Evolutionary conservation across 2,888 invertebrate species (phyloP).

Genomic region (Meliscaeva auricollis): DNA sequence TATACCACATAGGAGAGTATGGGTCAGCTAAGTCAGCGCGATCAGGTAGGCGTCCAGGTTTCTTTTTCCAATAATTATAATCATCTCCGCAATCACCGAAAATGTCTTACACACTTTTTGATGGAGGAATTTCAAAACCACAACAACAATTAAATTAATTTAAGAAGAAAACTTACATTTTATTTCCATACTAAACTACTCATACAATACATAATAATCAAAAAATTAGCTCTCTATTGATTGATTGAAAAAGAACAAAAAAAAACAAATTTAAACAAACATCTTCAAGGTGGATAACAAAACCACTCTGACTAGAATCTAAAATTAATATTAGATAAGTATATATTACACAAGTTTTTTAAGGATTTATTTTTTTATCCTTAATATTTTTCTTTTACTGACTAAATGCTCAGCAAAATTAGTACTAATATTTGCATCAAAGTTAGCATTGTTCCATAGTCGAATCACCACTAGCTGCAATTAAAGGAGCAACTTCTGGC

Average conservation of each 20-base stretch:
- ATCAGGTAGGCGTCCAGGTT: no score
- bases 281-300: neutral
- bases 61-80: no score
- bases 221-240: conserved; percentile 50
- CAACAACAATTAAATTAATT: neutral
- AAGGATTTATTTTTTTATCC: conserved; percentile 6
- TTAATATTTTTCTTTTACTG: conserved; percentile 16
- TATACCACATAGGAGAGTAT: no score
- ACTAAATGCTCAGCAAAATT: conserved; percentile 36
- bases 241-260: conserved; percentile 45
- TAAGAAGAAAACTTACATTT: conserved; percentile 54
- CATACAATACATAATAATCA: conserved; percentile 47
- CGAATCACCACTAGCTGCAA: conserved; percentile 27
- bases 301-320: conserved; percentile 20
- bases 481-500: conserved; percentile 14
- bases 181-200: conserved; percentile 43
- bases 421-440: conserved; percentile 42
- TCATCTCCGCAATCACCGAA: no score
- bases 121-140: no score
- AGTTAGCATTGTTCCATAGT: conserved; percentile 35
- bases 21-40: no score
- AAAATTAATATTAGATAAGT: conserved; percentile 1
- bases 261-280: neutral
- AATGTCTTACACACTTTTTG: no score
- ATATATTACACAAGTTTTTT: conserved; percentile 66